A percentile compares a stretch with the other conserved stretches of the same genome.
Evolutionary conservation across 1,140 invertebrate species (phyloP).

Genomic region (Scaptomyza graminum): DNA sequence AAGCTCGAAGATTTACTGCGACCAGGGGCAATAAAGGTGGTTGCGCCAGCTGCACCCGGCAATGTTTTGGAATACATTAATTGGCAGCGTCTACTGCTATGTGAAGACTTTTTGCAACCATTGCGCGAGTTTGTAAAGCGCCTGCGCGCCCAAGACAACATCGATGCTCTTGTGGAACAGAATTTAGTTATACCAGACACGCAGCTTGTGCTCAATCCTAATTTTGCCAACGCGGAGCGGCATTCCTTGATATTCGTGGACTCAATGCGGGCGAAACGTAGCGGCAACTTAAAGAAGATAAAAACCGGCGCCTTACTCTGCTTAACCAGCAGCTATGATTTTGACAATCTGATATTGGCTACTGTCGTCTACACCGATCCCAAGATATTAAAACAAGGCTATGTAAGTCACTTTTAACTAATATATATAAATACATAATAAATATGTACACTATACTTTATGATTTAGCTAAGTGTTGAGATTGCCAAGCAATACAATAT

Average conservation of each 20-base stretch:
- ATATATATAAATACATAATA: background rate
- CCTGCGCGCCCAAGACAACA: conserved; percentile 64
- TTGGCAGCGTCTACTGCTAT: conserved; percentile 89
- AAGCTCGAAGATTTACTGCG: conserved; percentile 54
- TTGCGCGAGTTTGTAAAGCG: conserved; percentile 83
- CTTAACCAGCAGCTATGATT: conserved; percentile 87
- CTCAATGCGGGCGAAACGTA: background rate
- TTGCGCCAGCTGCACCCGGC: background rate
- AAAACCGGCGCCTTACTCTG: conserved; percentile 90
- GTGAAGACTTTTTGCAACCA: conserved; percentile 89
- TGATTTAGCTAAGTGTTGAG: conserved; percentile 84
- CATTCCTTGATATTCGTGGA: conserved; percentile 64
- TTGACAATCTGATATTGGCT: conserved; percentile 88
- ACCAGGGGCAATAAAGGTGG: background rate
- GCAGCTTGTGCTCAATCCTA: conserved; percentile 58
- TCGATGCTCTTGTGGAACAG: conserved; percentile 55
- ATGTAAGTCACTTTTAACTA: conserved; percentile 80
- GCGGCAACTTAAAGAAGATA: conserved; percentile 83
- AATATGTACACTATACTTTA: conserved; percentile 12
- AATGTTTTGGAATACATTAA: conserved; percentile 89
- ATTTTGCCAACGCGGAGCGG: conserved; percentile 47
- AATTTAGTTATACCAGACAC: conserved; percentile 74
- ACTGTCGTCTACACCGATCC: conserved; percentile 86
- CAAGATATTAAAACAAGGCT: conserved; percentile 84
- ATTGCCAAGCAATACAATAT: conserved; percentile 80